These are phyloP conservation scores for Drosophila mulleri DNA, from an alignment of 2,888 invertebrate genomes.

Conservation along the genomic window DNA sequence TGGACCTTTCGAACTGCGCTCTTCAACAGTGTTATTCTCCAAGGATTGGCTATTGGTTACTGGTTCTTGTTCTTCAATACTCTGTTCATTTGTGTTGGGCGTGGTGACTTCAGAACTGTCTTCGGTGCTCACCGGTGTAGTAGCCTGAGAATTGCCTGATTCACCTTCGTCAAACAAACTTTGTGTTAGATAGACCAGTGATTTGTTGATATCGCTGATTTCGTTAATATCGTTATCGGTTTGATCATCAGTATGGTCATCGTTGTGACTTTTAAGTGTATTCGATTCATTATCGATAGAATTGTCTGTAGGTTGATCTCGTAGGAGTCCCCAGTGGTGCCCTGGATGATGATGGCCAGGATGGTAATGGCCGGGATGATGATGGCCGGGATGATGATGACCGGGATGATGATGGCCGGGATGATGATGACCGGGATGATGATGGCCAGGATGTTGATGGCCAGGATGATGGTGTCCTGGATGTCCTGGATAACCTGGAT, in stretches of 20 bases:
- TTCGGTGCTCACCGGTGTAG: conserved; percentile 31
- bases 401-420: background rate
- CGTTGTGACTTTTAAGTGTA: conserved; percentile 6
- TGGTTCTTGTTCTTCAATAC: conserved; percentile 1
- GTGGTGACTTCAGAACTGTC: conserved; percentile 15
- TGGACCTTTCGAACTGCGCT: conserved; percentile 37
- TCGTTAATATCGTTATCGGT: conserved; percentile 1
- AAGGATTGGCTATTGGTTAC: conserved; percentile 1
- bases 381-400: background rate
- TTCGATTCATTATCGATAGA: conserved; percentile 6
- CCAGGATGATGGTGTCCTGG: background rate
- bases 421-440: background rate
- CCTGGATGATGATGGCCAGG: background rate
- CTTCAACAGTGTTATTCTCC: conserved; percentile 32
- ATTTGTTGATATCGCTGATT: conserved; percentile 10
- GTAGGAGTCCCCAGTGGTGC: background rate
- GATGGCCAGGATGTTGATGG: background rate
- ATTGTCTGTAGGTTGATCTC: background rate
- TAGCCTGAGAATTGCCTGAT: conserved; percentile 17
- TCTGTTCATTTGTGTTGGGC: conserved; percentile 21
- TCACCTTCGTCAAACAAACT: conserved; percentile 14
- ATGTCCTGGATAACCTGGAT: too few relatives aligned
- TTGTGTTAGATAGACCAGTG: conserved; percentile 14
- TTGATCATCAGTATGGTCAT: conserved; percentile 22
- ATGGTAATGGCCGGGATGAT: background rate